A percentile compares a stretch with the other conserved stretches of the same genome.
phyloP scores from a whole-genome alignment of 2,797 vertebrate species.

The Pseudochirops cupreus region DNA sequence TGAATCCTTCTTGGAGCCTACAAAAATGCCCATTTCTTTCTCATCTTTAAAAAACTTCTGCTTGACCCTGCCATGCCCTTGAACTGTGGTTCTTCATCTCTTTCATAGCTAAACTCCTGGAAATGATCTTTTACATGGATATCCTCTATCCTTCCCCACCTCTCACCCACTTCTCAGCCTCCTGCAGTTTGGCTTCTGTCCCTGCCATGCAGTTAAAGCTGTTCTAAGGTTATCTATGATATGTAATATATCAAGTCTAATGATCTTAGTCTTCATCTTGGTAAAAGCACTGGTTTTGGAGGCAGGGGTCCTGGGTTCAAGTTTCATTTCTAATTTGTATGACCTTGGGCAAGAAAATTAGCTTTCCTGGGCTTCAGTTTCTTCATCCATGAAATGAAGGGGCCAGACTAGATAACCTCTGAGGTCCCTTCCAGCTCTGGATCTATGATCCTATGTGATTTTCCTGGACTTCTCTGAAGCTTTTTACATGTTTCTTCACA shows the following conservation, averaged over 20 bases:
- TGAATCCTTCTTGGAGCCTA: neutral
- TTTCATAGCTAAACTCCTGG: neutral
- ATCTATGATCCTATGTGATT: constrained; percentile 7
- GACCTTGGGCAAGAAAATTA: constrained; percentile 37
- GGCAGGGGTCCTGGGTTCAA: constrained; percentile 29
- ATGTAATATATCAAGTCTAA: neutral
- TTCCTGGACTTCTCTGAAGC: neutral
- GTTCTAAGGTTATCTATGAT: neutral
- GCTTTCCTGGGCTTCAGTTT: constrained; percentile 12
- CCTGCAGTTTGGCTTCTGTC: neutral
- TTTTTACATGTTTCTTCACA: neutral
- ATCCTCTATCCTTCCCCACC: neutral
- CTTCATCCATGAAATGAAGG: constrained; percentile 9
- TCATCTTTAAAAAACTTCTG: neutral
- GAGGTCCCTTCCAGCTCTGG: constrained; percentile 28
- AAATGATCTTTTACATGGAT: neutral
- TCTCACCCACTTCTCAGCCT: neutral
- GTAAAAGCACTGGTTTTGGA: constrained; percentile 39
- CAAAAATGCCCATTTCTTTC: neutral
- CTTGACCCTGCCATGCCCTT: neutral
- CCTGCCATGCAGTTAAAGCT: neutral
- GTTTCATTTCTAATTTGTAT: constrained; percentile 32
- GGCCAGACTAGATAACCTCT: neutral
- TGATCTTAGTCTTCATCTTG: constrained; percentile 3
- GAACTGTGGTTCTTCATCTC: neutral